phyloP scores from a whole-genome alignment of 2,797 vertebrate species.

The Lates japonicus region DNA sequence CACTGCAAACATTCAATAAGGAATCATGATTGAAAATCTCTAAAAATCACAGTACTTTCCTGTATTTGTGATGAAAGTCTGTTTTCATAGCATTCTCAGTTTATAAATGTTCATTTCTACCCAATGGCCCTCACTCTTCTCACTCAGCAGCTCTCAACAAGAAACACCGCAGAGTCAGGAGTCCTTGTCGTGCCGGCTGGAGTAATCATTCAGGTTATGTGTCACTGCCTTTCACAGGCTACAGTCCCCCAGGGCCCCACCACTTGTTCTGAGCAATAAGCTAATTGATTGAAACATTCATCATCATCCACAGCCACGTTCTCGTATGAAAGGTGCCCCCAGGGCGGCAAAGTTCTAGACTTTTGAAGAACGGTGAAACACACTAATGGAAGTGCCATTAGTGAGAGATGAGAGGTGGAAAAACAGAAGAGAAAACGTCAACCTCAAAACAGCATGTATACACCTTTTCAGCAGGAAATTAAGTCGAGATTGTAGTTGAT shows the following conservation, averaged over 20 bases:
- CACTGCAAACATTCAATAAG: not conserved
- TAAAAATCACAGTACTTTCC: not conserved
- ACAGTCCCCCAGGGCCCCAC: conserved; percentile 50
- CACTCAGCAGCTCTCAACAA: conserved; percentile 18
- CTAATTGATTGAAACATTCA: conserved; percentile 82
- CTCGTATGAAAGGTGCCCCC: conserved; percentile 57
- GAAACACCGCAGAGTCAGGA: conserved; percentile 34
- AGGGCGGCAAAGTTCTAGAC: conserved; percentile 58
- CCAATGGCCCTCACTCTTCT: not conserved
- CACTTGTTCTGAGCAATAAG: conserved; percentile 79
- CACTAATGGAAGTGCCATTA: conserved; percentile 66
- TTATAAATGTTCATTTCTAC: conserved; percentile 4
- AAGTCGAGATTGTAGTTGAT: conserved; percentile 10
- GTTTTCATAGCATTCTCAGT: not conserved
- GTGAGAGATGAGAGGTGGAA: conserved; percentile 42
- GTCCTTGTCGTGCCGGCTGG: conserved; percentile 42
- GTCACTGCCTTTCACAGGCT: conserved; percentile 60
- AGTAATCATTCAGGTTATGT: conserved; percentile 72
- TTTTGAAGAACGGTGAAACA: conserved; percentile 63
- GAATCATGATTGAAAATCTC: too few relatives aligned
- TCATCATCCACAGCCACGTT: conserved; percentile 66
- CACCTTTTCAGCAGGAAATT: conserved; percentile 33
- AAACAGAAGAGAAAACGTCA: conserved; percentile 4
- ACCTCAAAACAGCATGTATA: conserved; percentile 1
- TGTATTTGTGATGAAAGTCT: not conserved